Evolutionary conservation across 2,113 vertebrate species (phyloP), one percentile per base, ranked within the genome.

Genomic region (Helogale parvula): DNA sequence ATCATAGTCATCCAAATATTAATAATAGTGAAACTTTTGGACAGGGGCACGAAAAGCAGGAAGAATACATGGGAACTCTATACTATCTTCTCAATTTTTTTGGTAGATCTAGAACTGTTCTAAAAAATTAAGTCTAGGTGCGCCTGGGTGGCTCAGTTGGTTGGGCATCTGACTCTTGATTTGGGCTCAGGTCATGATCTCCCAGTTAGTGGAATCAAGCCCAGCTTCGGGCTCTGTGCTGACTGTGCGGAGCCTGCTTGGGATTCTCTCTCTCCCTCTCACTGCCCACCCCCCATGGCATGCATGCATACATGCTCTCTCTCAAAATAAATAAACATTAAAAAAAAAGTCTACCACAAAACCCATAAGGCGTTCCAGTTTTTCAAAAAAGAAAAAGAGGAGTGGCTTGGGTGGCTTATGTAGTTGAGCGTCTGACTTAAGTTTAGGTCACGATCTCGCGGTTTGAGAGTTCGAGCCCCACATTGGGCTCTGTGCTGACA

Each of bases 41-140:
- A 21, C 21, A 9, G 21, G 21, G 57, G 21, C 7, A 2, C 21
- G 57, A 23, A 21, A 60, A 60, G 21, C 7, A 19, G 17, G 38
- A 27, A 33, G 15, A 41, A 33, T 50, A 86, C 14, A 66, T n/a
- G 50, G 66, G 66, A 96, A 90, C 57, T 54, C 82, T 83, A 45
- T 29, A 88, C 65, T 82, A 76, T 13, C 57, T 66, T 77, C 35
- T 96, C 71, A 50, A 41, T 60, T 95, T 80, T 80, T 90, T 80
- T 82, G 84, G 47, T 52, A 74, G 91, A 85, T 72, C 35, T 90
- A 90, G 60, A 94, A 90, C 23, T 76, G 3, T 74, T 90, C 31
- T 72, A 89, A 93, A 87, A 17, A 71, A 96, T 93, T 86, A 93
- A 87, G 60, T 79, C 69, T 95, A 88, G 23, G 71, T 23, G 71